Base-by-base conservation (phyloP, 2,113 vertebrate genomes). In the human region DNA sequence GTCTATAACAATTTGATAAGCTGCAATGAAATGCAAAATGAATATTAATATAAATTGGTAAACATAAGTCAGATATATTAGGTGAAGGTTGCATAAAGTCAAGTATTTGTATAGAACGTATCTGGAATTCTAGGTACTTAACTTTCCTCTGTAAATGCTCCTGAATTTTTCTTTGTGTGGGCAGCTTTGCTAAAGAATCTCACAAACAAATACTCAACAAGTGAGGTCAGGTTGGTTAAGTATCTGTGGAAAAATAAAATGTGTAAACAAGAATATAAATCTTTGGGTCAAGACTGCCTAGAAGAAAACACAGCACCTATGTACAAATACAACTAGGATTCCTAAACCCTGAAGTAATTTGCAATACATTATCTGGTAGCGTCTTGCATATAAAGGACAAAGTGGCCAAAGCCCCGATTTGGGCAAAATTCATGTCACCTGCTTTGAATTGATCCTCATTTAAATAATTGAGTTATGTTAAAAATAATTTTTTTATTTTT, bases 21-120 rank as follows among this genome's bases (percentile, higher is more conserved):
- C 22, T 57, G n/a, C 64, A 93, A 50, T 43, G 90, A 97, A 93
- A 4, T 50, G 23, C 43, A 95, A 98, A 98, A 97, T 87, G 83
- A 96, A 96, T 52, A n/a, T 97, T 96, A 92, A 94, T 93, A 96
- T 83, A 94, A 95, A 22, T 90, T 96, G 50, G 6, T 72, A 92
- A 85, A 98, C 89, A 97, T 95, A 98, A 98, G 97, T 98, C 98
- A 98, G 91, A 97, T 27, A 90, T 94, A 95, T 83, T 89, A 95
- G 96, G 66, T 97, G 89, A 98, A 98, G 94, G 96, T 97, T 79
- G 96, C 96, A 91, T 84, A 96, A 38, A 98, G 50, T 70, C 97
- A 97, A 97, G 87, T 96, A 95, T 97, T 97, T 95, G 66, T 86
- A 80, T 85, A 97, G 61, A 96, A 76, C 50, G 57, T 43, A 93